Conservation (phyloP, 1,140 invertebrate genomes). For the Bombus pyrosoma region DNA sequence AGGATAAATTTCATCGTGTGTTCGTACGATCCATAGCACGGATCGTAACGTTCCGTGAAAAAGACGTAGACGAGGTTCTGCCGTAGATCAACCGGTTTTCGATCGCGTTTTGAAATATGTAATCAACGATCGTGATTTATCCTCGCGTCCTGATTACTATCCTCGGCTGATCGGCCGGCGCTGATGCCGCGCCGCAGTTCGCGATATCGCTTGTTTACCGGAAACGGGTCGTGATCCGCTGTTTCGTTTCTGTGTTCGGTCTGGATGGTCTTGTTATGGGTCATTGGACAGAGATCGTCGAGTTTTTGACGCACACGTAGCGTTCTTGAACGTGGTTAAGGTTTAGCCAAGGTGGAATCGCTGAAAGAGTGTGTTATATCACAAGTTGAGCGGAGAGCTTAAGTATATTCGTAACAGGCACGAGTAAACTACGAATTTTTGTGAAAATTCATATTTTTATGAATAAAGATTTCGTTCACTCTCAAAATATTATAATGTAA, state of each 20-base stretch:
- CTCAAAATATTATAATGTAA: no score
- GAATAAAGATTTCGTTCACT: no score
- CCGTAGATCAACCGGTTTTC: constrained; percentile 77
- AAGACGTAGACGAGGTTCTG: background rate
- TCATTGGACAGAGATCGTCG: constrained; percentile 18
- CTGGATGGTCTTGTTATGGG: background rate
- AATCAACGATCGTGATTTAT: constrained; percentile 79
- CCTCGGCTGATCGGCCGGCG: constrained; percentile 44
- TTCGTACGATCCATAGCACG: background rate
- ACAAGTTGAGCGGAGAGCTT: no score
- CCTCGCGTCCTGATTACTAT: constrained; percentile 73
- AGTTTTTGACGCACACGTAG: background rate
- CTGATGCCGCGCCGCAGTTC: background rate
- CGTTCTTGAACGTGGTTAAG: background rate
- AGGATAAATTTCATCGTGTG: background rate
- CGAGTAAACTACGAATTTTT: no score
- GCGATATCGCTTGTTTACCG: constrained; percentile 41
- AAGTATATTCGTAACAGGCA: no score
- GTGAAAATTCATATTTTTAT: no score
- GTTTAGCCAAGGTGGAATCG: background rate
- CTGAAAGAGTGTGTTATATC: background rate
- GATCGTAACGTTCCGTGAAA: no score
- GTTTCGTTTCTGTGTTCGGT: background rate
- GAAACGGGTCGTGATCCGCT: constrained; percentile 8
- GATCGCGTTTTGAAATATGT: constrained; percentile 79